phyloP scores from a whole-genome alignment of 1,140 invertebrate genomes.

The Pristionchus pacificus region DNA sequence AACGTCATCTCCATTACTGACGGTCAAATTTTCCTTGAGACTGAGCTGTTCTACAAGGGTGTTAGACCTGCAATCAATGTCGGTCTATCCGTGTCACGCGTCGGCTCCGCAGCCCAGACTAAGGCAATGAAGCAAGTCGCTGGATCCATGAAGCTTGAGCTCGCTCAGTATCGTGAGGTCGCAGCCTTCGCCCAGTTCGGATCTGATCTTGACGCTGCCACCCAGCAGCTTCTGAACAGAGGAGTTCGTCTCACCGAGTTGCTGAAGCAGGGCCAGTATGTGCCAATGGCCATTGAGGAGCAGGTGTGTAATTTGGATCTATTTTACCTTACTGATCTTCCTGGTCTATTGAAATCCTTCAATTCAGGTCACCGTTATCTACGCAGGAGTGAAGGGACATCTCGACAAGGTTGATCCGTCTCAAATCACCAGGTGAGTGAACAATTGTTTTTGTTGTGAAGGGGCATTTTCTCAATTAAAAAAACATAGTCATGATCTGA shows the following conservation, averaged over 20 bases:
- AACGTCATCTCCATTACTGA: conserved; percentile 99
- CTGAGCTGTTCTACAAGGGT: conserved; percentile 75
- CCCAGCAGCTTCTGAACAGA: conserved; percentile 94
- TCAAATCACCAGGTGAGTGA: conserved; percentile 76
- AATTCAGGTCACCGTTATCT: conserved; percentile 81
- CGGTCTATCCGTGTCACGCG: conserved; percentile 97
- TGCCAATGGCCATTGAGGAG: conserved; percentile 99
- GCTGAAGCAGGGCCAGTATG: conserved; percentile 98
- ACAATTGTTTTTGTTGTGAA: neutral
- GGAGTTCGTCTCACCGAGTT: conserved; percentile 97
- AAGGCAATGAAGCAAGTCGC: conserved; percentile 99
- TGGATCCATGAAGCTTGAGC: conserved; percentile 99
- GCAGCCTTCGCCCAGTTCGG: conserved; percentile 99
- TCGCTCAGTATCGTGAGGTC: conserved; percentile 99
- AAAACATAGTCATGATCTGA: neutral
- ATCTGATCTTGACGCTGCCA: conserved; percentile 97
- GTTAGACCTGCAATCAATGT: conserved; percentile 99
- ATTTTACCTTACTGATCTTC: no score
- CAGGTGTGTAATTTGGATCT: conserved; percentile 65
- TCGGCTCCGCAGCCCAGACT: conserved; percentile 98
- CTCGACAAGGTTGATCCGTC: conserved; percentile 96
- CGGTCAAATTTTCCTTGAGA: conserved; percentile 99
- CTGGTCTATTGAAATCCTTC: neutral
- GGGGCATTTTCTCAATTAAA: neutral
- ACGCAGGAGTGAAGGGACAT: conserved; percentile 96